Evolutionary conservation across 2,113 vertebrate genomes (phyloP).

Genomic region (Paramormyrops kingsleyae): DNA sequence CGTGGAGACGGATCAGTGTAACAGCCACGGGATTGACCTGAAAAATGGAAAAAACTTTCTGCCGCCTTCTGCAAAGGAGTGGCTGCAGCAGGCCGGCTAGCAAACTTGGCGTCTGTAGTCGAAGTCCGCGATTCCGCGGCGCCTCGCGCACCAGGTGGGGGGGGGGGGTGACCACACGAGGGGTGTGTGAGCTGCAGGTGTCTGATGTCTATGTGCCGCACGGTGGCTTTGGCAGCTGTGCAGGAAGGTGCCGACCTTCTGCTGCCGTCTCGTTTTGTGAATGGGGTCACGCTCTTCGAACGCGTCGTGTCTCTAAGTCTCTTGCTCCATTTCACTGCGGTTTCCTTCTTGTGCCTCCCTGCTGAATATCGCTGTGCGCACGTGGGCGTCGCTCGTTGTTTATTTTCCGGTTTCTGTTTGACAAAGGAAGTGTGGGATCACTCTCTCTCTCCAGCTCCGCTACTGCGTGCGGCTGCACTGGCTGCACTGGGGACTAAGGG

Average conservation of each 20-base stretch:
- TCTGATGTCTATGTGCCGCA: not conserved
- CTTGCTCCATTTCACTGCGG: not conserved
- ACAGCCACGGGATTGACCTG: not conserved
- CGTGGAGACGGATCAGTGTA: not conserved
- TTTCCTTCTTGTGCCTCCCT: not conserved
- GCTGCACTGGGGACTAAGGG: not conserved
- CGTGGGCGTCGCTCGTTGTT: not conserved
- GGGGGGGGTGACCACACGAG: not conserved
- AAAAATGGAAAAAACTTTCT: not conserved
- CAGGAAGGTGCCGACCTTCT: not conserved
- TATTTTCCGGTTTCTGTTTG: slow-evolving; percentile 13
- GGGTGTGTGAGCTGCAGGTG: not conserved
- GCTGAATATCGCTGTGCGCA: not conserved
- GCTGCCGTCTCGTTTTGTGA: not conserved
- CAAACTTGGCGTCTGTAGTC: not conserved
- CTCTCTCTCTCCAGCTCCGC: not conserved
- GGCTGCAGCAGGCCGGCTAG: not conserved
- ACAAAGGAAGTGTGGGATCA: slow-evolving; percentile 4
- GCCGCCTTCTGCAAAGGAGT: not conserved
- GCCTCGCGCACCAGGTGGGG: not conserved
- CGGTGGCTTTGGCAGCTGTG: not conserved
- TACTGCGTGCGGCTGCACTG: not conserved
- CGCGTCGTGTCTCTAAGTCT: not conserved
- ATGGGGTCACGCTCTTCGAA: not conserved
- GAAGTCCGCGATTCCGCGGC: not conserved